Conservation (phyloP, 2,888 invertebrate genomes). For the Scrobipalpa atriplicella region DNA sequence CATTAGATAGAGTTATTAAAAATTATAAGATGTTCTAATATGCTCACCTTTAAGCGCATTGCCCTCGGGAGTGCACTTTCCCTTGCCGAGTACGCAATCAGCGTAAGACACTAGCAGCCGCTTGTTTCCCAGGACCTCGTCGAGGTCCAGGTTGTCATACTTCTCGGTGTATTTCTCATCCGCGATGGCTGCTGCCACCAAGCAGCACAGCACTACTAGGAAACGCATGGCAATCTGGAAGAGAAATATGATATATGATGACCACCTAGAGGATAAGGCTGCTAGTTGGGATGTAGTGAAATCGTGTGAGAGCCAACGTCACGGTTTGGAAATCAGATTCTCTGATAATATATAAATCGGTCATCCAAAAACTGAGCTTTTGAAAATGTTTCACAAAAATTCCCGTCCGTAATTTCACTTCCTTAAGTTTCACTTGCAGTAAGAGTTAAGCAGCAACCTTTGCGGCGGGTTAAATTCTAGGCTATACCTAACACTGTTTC, state of each 20-base stretch:
- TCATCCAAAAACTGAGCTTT: too few species aligned
- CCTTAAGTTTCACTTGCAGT: too few species aligned
- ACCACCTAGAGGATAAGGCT: too few species aligned
- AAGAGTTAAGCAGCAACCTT: too few species aligned
- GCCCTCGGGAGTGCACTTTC: conserved; percentile 87
- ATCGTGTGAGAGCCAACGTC: too few species aligned
- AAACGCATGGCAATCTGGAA: conserved; percentile 53
- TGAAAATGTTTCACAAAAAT: too few species aligned
- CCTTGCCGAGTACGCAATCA: conserved; percentile 84
- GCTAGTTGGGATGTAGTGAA: too few species aligned
- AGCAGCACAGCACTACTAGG: conserved; percentile 47
- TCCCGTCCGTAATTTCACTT: too few species aligned
- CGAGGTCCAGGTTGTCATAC: conserved; percentile 87
- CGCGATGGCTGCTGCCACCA: conserved; percentile 46
- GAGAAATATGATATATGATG: background rate
- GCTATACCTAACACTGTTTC: too few species aligned
- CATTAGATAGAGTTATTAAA: conserved; percentile 68
- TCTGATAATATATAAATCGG: too few species aligned
- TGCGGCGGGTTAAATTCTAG: too few species aligned
- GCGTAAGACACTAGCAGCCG: conserved; percentile 85
- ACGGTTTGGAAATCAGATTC: too few species aligned
- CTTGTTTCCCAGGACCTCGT: conserved; percentile 85
- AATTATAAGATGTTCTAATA: background rate
- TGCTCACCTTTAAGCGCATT: conserved; percentile 85
- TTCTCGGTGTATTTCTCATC: conserved; percentile 83